Base-by-base conservation (phyloP, 2,888 invertebrate genomes). In the Orthosia incerta region DNA sequence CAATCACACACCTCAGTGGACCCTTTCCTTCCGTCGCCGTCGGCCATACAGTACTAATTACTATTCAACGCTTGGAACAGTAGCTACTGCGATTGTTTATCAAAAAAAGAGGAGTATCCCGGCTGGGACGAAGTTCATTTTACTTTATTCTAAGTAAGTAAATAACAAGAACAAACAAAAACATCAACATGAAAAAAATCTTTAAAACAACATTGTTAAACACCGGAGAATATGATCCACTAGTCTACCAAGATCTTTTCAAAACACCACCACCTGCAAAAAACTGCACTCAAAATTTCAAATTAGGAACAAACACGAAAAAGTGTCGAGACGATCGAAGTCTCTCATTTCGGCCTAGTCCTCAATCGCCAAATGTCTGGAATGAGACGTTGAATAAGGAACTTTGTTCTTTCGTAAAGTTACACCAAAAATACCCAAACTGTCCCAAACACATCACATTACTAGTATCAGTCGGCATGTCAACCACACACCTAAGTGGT, bases 401-500 rank as follows among this genome's bases (percentile, higher is more conserved):
- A 51, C n/a, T 3, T 51, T 3, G n/a, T 51, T 51, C 1, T 9
- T 11, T 51, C n/a, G 3, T 3, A 51, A 51, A 11, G n/a, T 51
- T 51, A 56, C 53, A 20, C 13, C 53, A 57, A 57, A n/a, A 59
- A n/a, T n/a, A 31, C n/a, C 39, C 12, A 39, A 31, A 59, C 57
- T 59, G n/a, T 59, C 59, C 39, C 11, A 39, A 51, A 31, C 23
- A 9, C 53, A 67, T 15, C 16, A 48, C 56, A 57, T 55, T 55
- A 55, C 39, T 56, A 55, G 77, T 31, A 45, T 51, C 39, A 51
- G 55, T 61, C 45, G 23, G 23, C 72, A 71, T 65, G 64, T 71
- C 64, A 71, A 76, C 71, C 60, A 71, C 64, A 76, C 60, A 79
- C 72, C 60, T 79, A 60, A 46, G 18, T 51, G 72, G 51, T 16